Evolutionary conservation across 2,113 vertebrate species (phyloP).

Genomic region (Salvelinus fontinalis): DNA sequence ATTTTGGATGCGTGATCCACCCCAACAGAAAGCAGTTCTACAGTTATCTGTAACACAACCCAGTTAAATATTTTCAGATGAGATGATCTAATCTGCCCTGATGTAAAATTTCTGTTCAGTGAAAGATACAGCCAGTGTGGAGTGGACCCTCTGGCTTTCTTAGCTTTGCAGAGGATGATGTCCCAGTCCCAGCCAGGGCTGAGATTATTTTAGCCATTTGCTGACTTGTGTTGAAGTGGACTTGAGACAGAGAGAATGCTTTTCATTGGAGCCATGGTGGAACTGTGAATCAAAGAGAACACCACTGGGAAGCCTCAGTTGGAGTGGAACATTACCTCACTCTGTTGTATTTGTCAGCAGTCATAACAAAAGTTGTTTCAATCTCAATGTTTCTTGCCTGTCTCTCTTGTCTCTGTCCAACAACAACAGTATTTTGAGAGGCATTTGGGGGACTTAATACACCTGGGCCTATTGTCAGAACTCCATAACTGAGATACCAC

Average conservation of each 20-base stretch:
- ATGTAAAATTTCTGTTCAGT: neutral
- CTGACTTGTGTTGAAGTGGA: no score
- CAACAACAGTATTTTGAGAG: neutral
- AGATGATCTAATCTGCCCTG: conserved; percentile 12
- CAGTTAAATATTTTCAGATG: conserved; percentile 30
- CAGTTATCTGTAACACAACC: conserved; percentile 23
- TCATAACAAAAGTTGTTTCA: conserved; percentile 15
- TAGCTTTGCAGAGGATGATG: neutral
- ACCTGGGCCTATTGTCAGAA: neutral
- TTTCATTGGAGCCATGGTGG: neutral
- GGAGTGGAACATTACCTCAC: conserved; percentile 26
- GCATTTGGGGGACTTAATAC: neutral
- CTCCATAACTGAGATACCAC: neutral
- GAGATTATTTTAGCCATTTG: no score
- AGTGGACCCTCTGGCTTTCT: neutral
- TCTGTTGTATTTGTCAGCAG: conserved; percentile 4
- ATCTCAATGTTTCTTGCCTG: neutral
- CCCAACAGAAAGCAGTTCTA: conserved; percentile 18
- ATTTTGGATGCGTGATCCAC: conserved; percentile 18
- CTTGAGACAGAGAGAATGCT: no score
- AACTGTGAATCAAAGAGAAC: neutral
- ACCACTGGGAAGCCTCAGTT: neutral
- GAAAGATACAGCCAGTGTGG: conserved; percentile 6
- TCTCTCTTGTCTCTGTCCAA: conserved; percentile 3
- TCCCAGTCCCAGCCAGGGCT: no score